Percentiles rank a stretch among this genome's conserved stretches.
Conservation (phyloP, 2,888 invertebrate genomes). For the Meta bourneti region DNA sequence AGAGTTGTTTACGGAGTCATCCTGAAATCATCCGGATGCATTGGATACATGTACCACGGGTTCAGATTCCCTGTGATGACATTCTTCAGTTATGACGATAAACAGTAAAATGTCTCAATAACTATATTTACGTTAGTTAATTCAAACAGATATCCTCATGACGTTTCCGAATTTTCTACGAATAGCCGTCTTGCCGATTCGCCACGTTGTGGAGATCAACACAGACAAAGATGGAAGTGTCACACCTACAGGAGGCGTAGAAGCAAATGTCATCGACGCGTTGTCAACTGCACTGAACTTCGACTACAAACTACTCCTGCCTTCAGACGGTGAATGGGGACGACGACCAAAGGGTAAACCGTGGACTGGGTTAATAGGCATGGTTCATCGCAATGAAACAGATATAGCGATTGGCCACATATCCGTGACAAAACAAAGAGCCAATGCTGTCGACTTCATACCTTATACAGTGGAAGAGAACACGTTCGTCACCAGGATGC, state of each 20-base stretch:
- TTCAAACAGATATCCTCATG: neutral
- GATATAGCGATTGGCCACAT: constrained; percentile 38
- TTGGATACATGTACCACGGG: too few species aligned
- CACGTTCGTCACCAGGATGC: constrained; percentile 37
- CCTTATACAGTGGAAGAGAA: constrained; percentile 6
- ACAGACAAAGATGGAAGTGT: neutral
- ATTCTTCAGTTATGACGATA: neutral
- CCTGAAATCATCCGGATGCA: too few species aligned
- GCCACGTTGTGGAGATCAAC: constrained; percentile 6
- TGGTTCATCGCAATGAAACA: constrained; percentile 43
- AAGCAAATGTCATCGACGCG: constrained; percentile 18
- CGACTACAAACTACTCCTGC: constrained; percentile 8
- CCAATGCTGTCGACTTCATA: constrained; percentile 16
- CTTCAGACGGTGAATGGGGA: constrained; percentile 22
- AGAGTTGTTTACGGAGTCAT: too few species aligned
- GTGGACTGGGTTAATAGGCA: constrained; percentile 43
- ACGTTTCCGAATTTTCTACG: constrained; percentile 15
- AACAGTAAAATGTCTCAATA: too few species aligned
- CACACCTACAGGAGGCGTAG: neutral
- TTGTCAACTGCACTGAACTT: constrained; percentile 10
- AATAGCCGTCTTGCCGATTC: constrained; percentile 24
- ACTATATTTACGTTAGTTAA: too few species aligned
- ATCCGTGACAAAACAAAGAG: neutral
- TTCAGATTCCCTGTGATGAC: neutral
- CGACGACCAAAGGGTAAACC: neutral